Percentiles rank a stretch among this genome's conserved stretches.
Evolutionary conservation across 2,888 invertebrate species (phyloP).

Genomic region (Pollenia angustigena): DNA sequence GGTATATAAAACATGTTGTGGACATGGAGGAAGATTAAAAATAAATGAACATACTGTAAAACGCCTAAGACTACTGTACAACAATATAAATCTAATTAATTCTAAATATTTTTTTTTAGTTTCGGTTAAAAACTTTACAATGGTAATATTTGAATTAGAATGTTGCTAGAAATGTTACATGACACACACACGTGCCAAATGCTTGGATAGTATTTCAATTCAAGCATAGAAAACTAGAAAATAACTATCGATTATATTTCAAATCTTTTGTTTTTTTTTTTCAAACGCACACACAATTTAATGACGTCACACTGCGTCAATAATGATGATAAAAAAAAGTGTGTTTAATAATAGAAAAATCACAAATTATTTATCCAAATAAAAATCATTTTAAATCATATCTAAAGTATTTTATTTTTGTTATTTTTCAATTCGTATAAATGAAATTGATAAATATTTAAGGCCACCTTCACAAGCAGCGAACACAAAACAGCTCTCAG

Average conservation of each 20-base stretch:
- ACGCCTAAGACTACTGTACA: background rate
- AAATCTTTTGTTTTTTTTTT: background rate
- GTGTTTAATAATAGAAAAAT: background rate
- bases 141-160: conserved; percentile 1
- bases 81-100: conserved; percentile 42
- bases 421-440: conserved; percentile 1
- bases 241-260: conserved; percentile 41
- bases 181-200: background rate
- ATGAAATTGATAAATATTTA: conserved; percentile 37
- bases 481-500: too few relatives aligned
- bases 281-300: background rate
- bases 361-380: background rate
- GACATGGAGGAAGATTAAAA: background rate
- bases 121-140: background rate
- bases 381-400: conserved; percentile 19
- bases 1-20: background rate
- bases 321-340: conserved; percentile 66
- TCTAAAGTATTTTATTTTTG: conserved; percentile 13
- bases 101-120: background rate
- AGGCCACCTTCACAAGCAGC: background rate
- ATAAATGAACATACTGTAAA: background rate
- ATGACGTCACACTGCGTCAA: conserved; percentile 80
- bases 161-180: background rate
- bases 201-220: too few relatives aligned
- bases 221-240: background rate